phyloP scores from a whole-genome alignment of 2,888 invertebrate genomes.

The Dryadula phaetusa region DNA sequence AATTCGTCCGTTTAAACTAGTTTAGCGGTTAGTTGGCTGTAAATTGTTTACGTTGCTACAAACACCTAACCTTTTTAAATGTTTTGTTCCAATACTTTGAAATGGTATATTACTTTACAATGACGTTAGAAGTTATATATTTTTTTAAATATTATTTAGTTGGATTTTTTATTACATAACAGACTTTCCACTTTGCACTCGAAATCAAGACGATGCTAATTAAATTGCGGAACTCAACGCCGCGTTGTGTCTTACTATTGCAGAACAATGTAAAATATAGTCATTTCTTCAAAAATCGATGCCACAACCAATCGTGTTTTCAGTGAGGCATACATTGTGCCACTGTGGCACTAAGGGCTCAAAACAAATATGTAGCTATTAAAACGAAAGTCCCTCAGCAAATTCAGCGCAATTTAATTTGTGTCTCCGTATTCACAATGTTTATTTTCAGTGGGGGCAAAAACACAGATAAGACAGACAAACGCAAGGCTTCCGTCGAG shows the following conservation, averaged over 20 bases:
- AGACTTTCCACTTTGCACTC: too few relatives aligned
- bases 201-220: too few relatives aligned
- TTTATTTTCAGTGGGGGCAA: constrained; percentile 39
- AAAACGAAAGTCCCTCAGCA: not conserved
- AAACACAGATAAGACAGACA: constrained; percentile 50
- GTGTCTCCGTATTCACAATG: constrained; percentile 25
- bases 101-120: constrained; percentile 3
- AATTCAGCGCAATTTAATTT: constrained; percentile 20
- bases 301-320: too few relatives aligned
- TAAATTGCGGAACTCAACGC: too few relatives aligned
- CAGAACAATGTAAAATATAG: too few relatives aligned
- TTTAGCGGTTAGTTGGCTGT: constrained; percentile 42
- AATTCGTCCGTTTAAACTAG: constrained; percentile 48
- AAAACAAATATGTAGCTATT: not conserved
- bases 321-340: too few relatives aligned
- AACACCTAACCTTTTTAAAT: constrained; percentile 15
- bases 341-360: too few relatives aligned
- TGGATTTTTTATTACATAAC: too few relatives aligned
- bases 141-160: not conserved
- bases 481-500: constrained; percentile 50
- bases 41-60: constrained; percentile 43
- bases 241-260: too few relatives aligned
- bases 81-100: constrained; percentile 7
- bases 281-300: too few relatives aligned
- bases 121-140: not conserved